Base-by-base conservation (phyloP, 2,797 vertebrate genomes). In the Muscicapa striata region DNA sequence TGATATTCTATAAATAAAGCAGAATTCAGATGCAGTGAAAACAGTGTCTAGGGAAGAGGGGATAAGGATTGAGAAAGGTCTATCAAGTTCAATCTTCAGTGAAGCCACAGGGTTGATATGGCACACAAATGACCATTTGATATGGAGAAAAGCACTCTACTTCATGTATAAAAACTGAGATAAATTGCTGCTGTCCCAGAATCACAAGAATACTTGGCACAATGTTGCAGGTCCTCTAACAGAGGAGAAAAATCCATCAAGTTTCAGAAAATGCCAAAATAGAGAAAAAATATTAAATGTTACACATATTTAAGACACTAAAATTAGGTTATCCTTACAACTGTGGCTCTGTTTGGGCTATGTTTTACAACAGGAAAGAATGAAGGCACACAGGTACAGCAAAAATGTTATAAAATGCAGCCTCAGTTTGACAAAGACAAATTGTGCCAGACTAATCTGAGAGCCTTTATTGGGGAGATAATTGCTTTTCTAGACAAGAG, bases 401-500 rank as follows among this genome's bases (percentile, higher is more conserved):
- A 8, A 63, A 94, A 89, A 85, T 70, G 34, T 55, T 36, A 55
- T 38, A 75, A 74, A 77, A 85, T 2, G 0, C 27, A 70, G 10
- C 15, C 10, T 57, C 38, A 22, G 2, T 85, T 74, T 80, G 82
- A 85, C 79, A 91, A 88, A 92, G 59, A 82, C 26, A 76, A 67
- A 90, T 83, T 80, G 45, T 49, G 22, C 49, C 76, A 77, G 32
- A 45, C 69, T 88, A 91, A 74, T 41, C 19, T 67, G 52, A 70
- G 63, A 80, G 38, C 41, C 41, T 84, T 89, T 43, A 34, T 1
- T 86, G 73, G 74, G 57, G 51, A 91, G 32, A 86, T 94, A 93
- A 95, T 80, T 91, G 78, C 16, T 70, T 89, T 91, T 67, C 57
- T 80, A 85, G 90, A 69, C 64, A 94, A 91, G 58, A 18, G 36